A percentile compares a stretch with the other conserved stretches of the same genome.
These are phyloP conservation scores for Hippasteria phrygiana DNA, from an alignment of 53 echinoderm and acorn worm species.

Conservation along the genomic window DNA sequence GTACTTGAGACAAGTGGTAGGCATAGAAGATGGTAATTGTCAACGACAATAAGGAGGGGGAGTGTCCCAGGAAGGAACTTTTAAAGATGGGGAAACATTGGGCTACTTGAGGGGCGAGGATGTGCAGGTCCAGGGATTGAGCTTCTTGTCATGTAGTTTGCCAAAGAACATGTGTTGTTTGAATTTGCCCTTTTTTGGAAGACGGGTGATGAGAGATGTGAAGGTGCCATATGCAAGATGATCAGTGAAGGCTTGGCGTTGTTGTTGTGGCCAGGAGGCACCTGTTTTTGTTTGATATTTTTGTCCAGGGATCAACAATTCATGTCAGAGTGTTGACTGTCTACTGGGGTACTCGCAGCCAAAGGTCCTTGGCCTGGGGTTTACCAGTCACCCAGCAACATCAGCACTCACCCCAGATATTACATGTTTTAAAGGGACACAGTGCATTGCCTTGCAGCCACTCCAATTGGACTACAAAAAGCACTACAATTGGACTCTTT, in stretches of 20 bases:
- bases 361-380: background rate
- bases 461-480: too few species aligned
- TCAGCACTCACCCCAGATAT: too few species aligned
- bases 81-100: background rate
- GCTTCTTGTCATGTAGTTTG: background rate
- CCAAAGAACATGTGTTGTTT: background rate
- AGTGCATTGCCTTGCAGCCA: too few species aligned
- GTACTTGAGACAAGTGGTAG: slow-evolving; percentile 57
- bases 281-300: background rate
- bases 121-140: background rate
- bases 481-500: too few species aligned
- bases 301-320: background rate
- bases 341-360: background rate
- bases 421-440: too few species aligned
- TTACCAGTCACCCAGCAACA: too few species aligned
- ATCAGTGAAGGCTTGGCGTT: background rate
- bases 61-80: background rate
- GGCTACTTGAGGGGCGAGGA: background rate
- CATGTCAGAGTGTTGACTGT: background rate
- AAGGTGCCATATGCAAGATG: background rate
- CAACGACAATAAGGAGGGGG: slow-evolving; percentile 15
- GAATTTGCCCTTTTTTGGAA: slow-evolving; percentile 1
- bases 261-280: background rate
- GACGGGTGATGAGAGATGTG: slow-evolving; percentile 21
- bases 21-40: background rate